Evolutionary conservation across 2,888 invertebrate species (phyloP).

Genomic region (Sialis lutaria): DNA sequence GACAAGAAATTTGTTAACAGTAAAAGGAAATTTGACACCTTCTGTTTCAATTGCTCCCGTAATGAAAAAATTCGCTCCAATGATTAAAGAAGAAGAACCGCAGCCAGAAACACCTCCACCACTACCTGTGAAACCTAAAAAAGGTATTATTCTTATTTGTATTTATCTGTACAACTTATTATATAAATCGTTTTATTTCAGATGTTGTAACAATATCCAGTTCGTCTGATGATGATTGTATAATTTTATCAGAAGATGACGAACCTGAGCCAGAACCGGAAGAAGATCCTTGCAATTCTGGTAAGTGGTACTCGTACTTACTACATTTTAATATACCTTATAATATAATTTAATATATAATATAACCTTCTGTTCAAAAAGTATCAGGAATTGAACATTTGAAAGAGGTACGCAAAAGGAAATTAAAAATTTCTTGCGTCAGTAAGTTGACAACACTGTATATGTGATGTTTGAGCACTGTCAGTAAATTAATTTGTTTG

Average conservation of each 20-base stretch:
- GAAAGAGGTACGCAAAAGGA: too few species aligned
- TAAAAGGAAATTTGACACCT: conserved; percentile 23
- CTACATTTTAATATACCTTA: too few species aligned
- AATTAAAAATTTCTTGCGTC: too few species aligned
- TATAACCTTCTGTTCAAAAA: too few species aligned
- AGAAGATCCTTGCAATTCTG: conserved; percentile 82
- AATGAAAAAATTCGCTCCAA: conserved; percentile 13
- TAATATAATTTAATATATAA: too few species aligned
- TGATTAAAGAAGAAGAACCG: too few species aligned
- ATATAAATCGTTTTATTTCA: not conserved
- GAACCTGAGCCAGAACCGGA: conserved; percentile 62
- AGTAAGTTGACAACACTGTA: too few species aligned
- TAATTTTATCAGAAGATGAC: conserved; percentile 69
- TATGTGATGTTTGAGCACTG: too few species aligned
- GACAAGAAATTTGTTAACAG: not conserved
- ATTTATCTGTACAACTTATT: not conserved
- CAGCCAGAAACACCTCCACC: conserved; percentile 11
- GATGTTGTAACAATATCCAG: conserved; percentile 46
- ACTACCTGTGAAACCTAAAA: conserved; percentile 8
- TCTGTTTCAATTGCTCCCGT: conserved; percentile 32
- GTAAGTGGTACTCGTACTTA: conserved; percentile 27
- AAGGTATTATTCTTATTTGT: conserved; percentile 7
- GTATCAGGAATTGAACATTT: too few species aligned
- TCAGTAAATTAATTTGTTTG: too few species aligned
- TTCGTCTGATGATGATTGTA: conserved; percentile 72